Evolutionary conservation across 2,113 vertebrate genomes (phyloP).

Genomic region (Gasterosteus nipponicus): DNA sequence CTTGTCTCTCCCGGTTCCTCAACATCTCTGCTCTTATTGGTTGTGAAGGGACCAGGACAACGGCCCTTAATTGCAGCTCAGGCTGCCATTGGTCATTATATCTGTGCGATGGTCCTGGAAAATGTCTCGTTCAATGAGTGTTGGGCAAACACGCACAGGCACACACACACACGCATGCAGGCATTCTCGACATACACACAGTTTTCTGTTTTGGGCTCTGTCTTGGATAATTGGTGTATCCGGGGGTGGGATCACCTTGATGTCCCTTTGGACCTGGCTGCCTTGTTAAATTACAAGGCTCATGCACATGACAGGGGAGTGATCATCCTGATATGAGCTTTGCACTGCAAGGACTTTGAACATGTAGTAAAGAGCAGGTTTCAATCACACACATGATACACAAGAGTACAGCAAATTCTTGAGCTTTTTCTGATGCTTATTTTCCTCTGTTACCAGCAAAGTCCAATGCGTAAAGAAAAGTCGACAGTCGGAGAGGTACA

Average conservation of each 20-base stretch:
- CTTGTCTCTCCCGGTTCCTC: conserved; percentile 23
- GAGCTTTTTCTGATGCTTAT: not conserved
- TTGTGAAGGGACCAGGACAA: conserved; percentile 57
- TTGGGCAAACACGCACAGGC: conserved; percentile 23
- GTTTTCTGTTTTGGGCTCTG: conserved; percentile 46
- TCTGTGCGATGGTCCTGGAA: conserved; percentile 49
- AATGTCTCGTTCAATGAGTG: conserved; percentile 52
- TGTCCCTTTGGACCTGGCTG: conserved; percentile 62
- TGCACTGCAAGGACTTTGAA: conserved; percentile 49
- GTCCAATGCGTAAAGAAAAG: not conserved
- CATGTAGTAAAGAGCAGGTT: conserved; percentile 34
- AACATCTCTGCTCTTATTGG: conserved; percentile 52
- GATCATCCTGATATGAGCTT: conserved; percentile 64
- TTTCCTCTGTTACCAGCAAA: not conserved
- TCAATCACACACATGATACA: conserved; percentile 10
- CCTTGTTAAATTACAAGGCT: conserved; percentile 64
- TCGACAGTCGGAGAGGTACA: not conserved
- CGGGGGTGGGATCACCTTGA: conserved; percentile 42
- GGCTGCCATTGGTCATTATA: conserved; percentile 67
- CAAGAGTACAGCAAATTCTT: conserved; percentile 1
- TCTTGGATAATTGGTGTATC: conserved; percentile 67
- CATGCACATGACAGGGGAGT: conserved; percentile 68
- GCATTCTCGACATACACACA: conserved; percentile 6
- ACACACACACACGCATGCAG: not conserved
- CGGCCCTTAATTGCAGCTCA: conserved; percentile 59